These are phyloP conservation scores for Drosophila testacea DNA, from an alignment of 2,888 invertebrate species.

Conservation along the genomic window DNA sequence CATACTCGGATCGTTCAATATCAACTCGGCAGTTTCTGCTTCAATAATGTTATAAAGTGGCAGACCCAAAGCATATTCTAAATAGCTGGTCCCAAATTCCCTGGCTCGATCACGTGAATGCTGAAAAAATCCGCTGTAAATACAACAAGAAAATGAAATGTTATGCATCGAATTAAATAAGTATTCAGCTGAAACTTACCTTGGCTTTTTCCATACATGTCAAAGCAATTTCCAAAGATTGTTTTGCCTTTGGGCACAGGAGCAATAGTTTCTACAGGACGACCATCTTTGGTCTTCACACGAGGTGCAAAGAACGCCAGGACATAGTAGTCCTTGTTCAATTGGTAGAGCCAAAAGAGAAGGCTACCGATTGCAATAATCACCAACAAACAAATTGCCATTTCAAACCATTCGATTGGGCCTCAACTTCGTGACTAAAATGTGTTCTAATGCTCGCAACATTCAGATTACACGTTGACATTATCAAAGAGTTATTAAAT, in stretches of 20 bases:
- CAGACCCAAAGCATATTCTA: conserved; percentile 60
- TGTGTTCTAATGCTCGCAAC: not conserved
- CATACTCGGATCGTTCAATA: conserved; percentile 72
- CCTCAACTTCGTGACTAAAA: conserved; percentile 8
- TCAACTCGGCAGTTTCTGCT: conserved; percentile 69
- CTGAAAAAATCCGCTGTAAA: conserved; percentile 65
- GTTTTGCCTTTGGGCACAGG: conserved; percentile 59
- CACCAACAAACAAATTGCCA: conserved; percentile 42
- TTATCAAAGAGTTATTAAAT: no score
- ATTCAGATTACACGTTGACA: not conserved
- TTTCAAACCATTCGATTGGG: conserved; percentile 3
- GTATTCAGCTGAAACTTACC: conserved; percentile 25
- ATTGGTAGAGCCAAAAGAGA: conserved; percentile 51
- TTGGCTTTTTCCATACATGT: conserved; percentile 56
- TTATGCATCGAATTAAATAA: not conserved
- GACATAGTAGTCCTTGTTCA: conserved; percentile 63
- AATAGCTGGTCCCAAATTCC: conserved; percentile 54
- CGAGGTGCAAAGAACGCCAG: conserved; percentile 62
- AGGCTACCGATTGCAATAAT: conserved; percentile 39
- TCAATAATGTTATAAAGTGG: conserved; percentile 72
- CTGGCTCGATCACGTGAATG: conserved; percentile 38
- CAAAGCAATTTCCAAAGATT: conserved; percentile 80
- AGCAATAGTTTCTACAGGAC: conserved; percentile 59
- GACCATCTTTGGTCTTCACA: conserved; percentile 73
- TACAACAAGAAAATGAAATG: not conserved